A percentile compares a stretch with the other conserved stretches of the same genome.
Conservation (phyloP, 2,888 invertebrate species). For the Lepetodrilus schrolli region DNA sequence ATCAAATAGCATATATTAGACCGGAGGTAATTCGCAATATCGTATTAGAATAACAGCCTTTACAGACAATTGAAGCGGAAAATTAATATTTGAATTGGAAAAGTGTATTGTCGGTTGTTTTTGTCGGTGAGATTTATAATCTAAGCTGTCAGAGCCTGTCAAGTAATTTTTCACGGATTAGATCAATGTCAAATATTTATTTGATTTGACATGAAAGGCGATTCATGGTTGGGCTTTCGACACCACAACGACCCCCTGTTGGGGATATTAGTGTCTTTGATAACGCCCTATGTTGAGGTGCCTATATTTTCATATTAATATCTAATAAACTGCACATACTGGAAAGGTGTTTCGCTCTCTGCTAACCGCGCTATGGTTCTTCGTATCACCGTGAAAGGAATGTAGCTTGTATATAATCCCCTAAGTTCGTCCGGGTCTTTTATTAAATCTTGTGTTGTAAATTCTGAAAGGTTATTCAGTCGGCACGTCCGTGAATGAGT, state of each 20-base stretch:
- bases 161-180: slow-evolving; percentile 27
- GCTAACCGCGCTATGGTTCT: slow-evolving; percentile 4
- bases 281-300: not conserved
- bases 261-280: not conserved
- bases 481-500: too few relatives aligned
- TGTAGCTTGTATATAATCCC: too few relatives aligned
- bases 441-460: too few relatives aligned
- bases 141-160: not conserved
- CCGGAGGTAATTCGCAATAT: not conserved
- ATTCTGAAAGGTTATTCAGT: too few relatives aligned
- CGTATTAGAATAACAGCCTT: not conserved
- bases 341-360: slow-evolving; percentile 5
- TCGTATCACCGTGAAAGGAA: not conserved
- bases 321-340: slow-evolving; percentile 16
- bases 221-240: not conserved
- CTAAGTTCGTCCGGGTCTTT: too few relatives aligned
- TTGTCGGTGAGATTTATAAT: not conserved
- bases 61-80: not conserved
- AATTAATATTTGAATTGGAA: slow-evolving; percentile 21
- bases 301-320: slow-evolving; percentile 21
- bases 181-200: slow-evolving; percentile 7
- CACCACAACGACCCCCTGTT: not conserved
- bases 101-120: slow-evolving; percentile 13
- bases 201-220: slow-evolving; percentile 12
- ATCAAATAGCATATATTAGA: not conserved